Evolutionary conservation across 1,140 invertebrate species (phyloP).

Genomic region (Cataglyphis hispanica): DNA sequence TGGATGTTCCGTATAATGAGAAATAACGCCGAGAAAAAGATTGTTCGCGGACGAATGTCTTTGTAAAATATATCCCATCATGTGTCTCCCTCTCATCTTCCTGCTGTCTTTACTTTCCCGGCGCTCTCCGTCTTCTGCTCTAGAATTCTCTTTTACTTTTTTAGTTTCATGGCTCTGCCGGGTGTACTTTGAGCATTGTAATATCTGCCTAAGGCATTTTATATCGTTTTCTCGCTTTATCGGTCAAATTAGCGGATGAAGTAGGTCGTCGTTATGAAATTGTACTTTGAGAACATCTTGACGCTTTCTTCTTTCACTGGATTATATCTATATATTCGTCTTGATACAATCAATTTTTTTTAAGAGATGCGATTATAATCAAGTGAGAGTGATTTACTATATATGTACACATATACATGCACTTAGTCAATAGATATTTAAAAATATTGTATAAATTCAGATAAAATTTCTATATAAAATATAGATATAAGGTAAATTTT

Average conservation of each 20-base stretch:
- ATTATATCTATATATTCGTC: neutral
- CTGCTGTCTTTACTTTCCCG: neutral
- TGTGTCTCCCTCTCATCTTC: neutral
- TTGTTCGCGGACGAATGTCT: constrained; percentile 38
- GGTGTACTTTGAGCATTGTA: constrained; percentile 51
- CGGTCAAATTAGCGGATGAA: constrained; percentile 15
- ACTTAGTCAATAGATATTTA: neutral
- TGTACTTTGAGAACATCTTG: constrained; percentile 8
- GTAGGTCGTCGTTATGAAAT: constrained; percentile 43
- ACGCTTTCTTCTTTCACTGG: neutral
- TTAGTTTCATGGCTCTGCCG: constrained; percentile 9
- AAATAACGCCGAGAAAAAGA: constrained; percentile 26
- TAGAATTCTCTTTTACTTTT: constrained; percentile 8
- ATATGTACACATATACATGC: no score
- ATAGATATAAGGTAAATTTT: neutral
- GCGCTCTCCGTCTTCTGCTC: constrained; percentile 1
- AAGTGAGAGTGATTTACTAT: neutral
- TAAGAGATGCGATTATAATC: neutral
- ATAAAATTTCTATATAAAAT: neutral
- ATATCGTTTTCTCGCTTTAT: constrained; percentile 19
- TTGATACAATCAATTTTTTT: constrained; percentile 20
- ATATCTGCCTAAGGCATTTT: constrained; percentile 51
- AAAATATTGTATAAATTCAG: neutral
- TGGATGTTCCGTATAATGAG: constrained; percentile 54
- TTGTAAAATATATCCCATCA: constrained; percentile 51